Conservation (phyloP, 2,888 invertebrate genomes). For the Temnothorax rugatulus region DNA sequence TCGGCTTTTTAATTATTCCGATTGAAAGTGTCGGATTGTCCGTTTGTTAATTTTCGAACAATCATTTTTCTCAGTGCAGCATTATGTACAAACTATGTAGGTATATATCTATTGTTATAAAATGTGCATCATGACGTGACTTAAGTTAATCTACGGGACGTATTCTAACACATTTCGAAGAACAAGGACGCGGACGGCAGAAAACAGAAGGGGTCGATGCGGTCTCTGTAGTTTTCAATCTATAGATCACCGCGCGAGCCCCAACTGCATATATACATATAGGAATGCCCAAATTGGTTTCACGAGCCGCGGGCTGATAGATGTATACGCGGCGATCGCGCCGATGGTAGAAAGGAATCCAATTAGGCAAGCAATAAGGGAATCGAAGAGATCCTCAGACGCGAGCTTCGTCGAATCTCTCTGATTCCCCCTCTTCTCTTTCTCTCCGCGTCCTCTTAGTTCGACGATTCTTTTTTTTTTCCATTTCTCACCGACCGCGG, state of each 20-base stretch:
- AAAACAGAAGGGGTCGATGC: constrained; percentile 8
- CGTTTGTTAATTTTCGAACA: too few species aligned
- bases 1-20: too few species aligned
- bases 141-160: not conserved
- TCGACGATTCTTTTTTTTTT: constrained; percentile 37
- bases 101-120: not conserved
- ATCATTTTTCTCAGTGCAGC: too few species aligned
- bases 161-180: not conserved
- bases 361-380: constrained; percentile 84
- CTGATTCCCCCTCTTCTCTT: constrained; percentile 32
- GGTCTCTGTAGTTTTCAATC: constrained; percentile 57
- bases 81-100: too few species aligned
- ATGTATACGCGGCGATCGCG: constrained; percentile 77
- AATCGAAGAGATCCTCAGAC: constrained; percentile 74
- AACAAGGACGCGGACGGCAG: not conserved
- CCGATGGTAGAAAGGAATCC: constrained; percentile 82
- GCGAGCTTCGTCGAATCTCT: constrained; percentile 56
- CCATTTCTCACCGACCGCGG: constrained; percentile 51
- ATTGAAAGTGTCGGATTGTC: too few species aligned
- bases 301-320: constrained; percentile 70
- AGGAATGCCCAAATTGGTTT: constrained; percentile 76
- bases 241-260: constrained; percentile 74
- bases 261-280: constrained; percentile 52
- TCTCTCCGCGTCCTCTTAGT: not conserved
- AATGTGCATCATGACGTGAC: not conserved